A percentile compares a stretch with the other conserved stretches of the same genome.
Conservation (phyloP, 1,140 invertebrate genomes). For the Drosophila tropicalis region DNA sequence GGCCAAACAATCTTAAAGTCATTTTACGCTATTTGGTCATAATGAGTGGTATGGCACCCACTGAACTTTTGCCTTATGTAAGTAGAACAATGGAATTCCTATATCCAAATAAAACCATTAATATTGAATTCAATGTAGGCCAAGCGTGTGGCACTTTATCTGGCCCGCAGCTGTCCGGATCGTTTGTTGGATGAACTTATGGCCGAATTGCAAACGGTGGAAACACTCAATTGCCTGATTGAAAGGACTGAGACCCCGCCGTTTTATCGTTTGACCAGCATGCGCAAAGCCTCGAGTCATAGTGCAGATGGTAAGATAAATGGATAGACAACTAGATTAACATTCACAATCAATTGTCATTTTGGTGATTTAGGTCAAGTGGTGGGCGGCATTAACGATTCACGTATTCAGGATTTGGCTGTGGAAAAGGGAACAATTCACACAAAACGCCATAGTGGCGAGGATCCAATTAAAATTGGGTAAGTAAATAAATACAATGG, state of each 20-base stretch:
- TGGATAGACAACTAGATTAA: no score
- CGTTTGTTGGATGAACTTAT: conserved; percentile 97
- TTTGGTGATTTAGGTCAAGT: conserved; percentile 66
- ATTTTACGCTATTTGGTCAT: conserved; percentile 99
- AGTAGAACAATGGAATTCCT: conserved; percentile 77
- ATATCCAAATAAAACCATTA: conserved; percentile 1
- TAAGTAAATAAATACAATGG: conserved; percentile 13
- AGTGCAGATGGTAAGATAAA: conserved; percentile 87
- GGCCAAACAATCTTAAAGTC: conserved; percentile 98
- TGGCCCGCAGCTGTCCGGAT: conserved; percentile 95
- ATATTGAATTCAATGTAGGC: conserved; percentile 86
- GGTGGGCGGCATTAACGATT: conserved; percentile 81
- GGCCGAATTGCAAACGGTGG: conserved; percentile 97
- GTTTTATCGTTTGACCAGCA: conserved; percentile 96
- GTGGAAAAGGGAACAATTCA: conserved; percentile 97
- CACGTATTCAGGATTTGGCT: conserved; percentile 84
- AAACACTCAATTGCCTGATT: conserved; percentile 96
- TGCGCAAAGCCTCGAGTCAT: conserved; percentile 95
- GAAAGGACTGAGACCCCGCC: conserved; percentile 98
- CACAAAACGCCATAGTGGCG: conserved; percentile 97
- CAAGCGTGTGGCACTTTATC: conserved; percentile 96
- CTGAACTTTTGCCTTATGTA: conserved; percentile 94
- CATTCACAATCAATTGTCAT: neutral
- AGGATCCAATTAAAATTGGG: conserved; percentile 91
- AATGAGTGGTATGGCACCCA: conserved; percentile 96